phyloP scores from a whole-genome alignment of 2,113 vertebrate genomes.

The Petromus typicus region DNA sequence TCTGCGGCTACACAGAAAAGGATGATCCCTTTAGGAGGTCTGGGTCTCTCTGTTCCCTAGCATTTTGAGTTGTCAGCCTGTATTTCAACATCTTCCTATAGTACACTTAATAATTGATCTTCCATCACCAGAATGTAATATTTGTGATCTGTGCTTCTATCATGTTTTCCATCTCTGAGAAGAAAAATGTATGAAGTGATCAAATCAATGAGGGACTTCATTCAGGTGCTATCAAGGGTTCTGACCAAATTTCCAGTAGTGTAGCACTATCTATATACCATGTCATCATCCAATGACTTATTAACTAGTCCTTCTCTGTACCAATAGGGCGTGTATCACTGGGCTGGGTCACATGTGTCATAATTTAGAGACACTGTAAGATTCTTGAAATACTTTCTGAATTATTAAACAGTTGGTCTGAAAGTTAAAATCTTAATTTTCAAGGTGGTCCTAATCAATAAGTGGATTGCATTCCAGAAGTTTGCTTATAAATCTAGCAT shows the following conservation, averaged over 20 bases:
- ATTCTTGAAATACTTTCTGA: slow-evolving; percentile 40
- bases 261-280: neutral
- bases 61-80: slow-evolving; percentile 19
- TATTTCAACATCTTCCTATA: slow-evolving; percentile 27
- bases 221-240: neutral
- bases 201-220: slow-evolving; percentile 5
- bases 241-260: slow-evolving; percentile 36
- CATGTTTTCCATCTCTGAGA: slow-evolving; percentile 12
- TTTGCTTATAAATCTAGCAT: neutral
- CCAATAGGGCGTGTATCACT: neutral
- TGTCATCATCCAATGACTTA: neutral
- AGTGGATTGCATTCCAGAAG: slow-evolving; percentile 6
- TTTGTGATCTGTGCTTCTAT: neutral
- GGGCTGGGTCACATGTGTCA: neutral
- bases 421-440: slow-evolving; percentile 50
- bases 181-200: neutral
- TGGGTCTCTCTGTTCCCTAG: neutral
- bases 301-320: slow-evolving; percentile 15
- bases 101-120: neutral
- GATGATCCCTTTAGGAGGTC: neutral
- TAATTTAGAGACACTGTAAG: neutral
- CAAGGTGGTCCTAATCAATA: neutral
- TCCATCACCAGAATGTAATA: neutral
- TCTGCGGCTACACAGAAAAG: neutral
- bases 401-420: neutral